Conservation (phyloP, 2,797 vertebrate genomes). For the Bradypodion ventrale region DNA sequence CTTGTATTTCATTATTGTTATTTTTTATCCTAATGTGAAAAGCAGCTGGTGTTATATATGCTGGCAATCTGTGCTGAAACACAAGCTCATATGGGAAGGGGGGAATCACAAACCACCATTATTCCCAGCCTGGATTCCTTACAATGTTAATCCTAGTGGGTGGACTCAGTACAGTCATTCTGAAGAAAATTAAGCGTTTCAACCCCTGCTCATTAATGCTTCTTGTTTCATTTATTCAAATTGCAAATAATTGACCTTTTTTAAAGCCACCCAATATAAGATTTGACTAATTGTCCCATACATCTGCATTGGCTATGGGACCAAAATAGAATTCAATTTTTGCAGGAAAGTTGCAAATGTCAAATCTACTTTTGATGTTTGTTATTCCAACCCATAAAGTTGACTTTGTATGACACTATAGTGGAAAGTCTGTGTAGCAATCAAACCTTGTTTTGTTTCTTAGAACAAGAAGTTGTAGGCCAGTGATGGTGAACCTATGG, state of each 20-base stretch:
- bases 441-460: neutral
- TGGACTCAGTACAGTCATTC: conserved; percentile 14
- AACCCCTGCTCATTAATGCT: neutral
- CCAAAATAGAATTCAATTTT: conserved; percentile 20
- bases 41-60: conserved; percentile 34
- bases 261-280: neutral
- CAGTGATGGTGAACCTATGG: too few relatives aligned
- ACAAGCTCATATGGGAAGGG: neutral
- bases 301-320: conserved; percentile 24
- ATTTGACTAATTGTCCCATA: conserved; percentile 24
- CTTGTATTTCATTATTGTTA: conserved; percentile 37
- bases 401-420: neutral
- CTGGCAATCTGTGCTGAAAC: conserved; percentile 45
- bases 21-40: neutral
- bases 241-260: conserved; percentile 24
- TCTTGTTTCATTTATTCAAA: conserved; percentile 25
- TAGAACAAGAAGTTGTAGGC: neutral
- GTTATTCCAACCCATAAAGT: neutral
- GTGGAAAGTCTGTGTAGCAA: conserved; percentile 30
- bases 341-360: conserved; percentile 19
- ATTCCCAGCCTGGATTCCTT: conserved; percentile 29
- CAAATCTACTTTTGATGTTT: conserved; percentile 7
- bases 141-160: conserved; percentile 17
- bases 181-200: conserved; percentile 23
- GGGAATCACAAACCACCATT: conserved; percentile 14